These are phyloP conservation scores for Calcarius ornatus DNA, from an alignment of 2,113 vertebrate genomes.

Conservation along the genomic window DNA sequence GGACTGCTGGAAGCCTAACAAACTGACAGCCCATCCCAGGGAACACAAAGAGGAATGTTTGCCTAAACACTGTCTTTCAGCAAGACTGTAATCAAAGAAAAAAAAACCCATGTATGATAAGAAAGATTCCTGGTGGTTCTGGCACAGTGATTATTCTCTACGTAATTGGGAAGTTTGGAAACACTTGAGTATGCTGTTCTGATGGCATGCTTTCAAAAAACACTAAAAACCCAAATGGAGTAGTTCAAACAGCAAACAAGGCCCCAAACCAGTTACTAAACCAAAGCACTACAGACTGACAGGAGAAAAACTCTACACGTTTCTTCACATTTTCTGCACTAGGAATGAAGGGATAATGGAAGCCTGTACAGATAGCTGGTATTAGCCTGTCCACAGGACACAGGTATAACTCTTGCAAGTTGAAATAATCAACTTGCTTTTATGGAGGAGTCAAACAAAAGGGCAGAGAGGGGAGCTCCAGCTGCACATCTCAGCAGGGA, in stretches of 20 bases:
- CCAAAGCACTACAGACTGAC: neutral
- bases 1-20: slow-evolving; percentile 22
- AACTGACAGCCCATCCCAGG: slow-evolving; percentile 3
- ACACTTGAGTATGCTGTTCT: neutral
- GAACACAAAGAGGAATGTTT: slow-evolving; percentile 17
- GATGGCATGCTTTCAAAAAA: neutral
- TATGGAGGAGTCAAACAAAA: neutral
- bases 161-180: neutral
- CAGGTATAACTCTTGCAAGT: neutral
- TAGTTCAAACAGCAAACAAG: neutral
- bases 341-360: neutral
- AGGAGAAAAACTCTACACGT: neutral
- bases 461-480: neutral
- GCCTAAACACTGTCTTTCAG: slow-evolving; percentile 30
- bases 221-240: neutral
- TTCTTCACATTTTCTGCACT: neutral
- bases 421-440: neutral
- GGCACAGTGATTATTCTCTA: neutral
- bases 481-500: neutral
- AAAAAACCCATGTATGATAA: neutral
- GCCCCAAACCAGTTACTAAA: neutral
- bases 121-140: slow-evolving; percentile 24
- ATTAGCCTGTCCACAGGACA: neutral
- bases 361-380: neutral
- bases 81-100: neutral